Percentiles rank a stretch among this genome's conserved stretches.
phyloP scores from a whole-genome alignment of 1,140 invertebrate species.

The Calephelis nemesis region DNA sequence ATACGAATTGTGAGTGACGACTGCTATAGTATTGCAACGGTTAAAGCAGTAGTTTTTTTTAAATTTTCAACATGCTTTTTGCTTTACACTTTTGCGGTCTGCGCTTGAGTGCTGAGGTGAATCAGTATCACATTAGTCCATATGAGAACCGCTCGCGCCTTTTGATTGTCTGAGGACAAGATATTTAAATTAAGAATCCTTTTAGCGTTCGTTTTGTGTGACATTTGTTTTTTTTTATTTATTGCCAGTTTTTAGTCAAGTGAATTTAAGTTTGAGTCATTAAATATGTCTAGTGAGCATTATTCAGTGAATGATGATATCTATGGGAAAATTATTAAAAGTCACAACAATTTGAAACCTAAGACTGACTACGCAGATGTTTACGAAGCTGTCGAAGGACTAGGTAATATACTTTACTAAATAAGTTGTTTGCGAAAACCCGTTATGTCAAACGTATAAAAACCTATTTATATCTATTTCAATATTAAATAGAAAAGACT shows the following conservation, averaged over 20 bases:
- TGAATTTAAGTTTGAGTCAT: background rate
- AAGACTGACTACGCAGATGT: constrained; percentile 64
- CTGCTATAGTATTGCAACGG: no score
- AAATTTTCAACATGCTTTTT: no score
- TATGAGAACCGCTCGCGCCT: constrained; percentile 67
- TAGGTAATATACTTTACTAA: constrained; percentile 42
- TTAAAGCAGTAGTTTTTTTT: no score
- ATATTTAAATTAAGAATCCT: constrained; percentile 71
- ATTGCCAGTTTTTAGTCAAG: constrained; percentile 37
- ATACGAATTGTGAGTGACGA: no score
- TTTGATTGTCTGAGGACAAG: constrained; percentile 45
- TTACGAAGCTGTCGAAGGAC: constrained; percentile 61
- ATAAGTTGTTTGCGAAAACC: background rate
- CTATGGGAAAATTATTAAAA: constrained; percentile 70
- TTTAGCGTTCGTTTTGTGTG: constrained; percentile 45
- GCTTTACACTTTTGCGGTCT: constrained; percentile 61
- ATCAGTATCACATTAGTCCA: constrained; percentile 74
- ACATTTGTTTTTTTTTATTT: constrained; percentile 41
- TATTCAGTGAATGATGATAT: constrained; percentile 68
- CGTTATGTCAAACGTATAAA: background rate
- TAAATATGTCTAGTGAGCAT: constrained; percentile 58
- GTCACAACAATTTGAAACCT: constrained; percentile 42
- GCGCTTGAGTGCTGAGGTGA: constrained; percentile 51
- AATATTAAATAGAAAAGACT: no score
- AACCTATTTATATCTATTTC: no score